Evolutionary conservation across 2,888 invertebrate genomes (phyloP), one percentile per base, ranked within the genome.

Genomic region (Melangyna quadrimaculata): DNA sequence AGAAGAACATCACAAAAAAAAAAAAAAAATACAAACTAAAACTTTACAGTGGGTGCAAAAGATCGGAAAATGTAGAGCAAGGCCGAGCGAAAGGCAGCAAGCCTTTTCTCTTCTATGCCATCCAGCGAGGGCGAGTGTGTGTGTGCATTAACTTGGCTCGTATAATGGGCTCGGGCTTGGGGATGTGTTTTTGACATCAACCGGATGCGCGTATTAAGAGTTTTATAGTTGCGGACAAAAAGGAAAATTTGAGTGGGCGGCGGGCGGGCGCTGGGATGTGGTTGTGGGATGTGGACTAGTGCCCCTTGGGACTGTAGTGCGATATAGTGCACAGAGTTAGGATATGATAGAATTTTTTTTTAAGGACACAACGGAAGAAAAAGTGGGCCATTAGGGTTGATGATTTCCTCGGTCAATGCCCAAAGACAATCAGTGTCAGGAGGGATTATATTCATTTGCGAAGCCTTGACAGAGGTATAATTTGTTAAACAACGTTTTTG

Each of bases 341-440:
- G 61, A 73, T 74, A 43, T 75, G 70, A 65, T 65, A 51, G 2
- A 48, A 51, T 57, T 43, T 40, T 51, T 57, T 74, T 24, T 9
- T 27, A 63, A 19, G 59, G 59, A 45, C 12, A 67, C 37, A 45
- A 45, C 74, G 24, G 7, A 27, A 40, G 48, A 53, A 10, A 77
- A 59, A 72, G 53, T 69, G 48, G 67, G 59, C 69, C 78, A 82
- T 67, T 78, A 55, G 78, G 82, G 67, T 78, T 78, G 61, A 74
- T 70, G 70, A 77, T 77, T 77, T 80, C 72, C 80, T 80, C 84
- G 84, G 84, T 84, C 84, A 84, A 77, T 84, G 80, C 84, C 75
- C 80, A 84, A 84, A 80, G 75, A 84, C 80, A 84, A 84, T 84
- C 59, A 45, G 29, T 73, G 70, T 70, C 75, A 51, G 22, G 17